Base-by-base conservation (phyloP, 1,140 invertebrate species). In the Caenorhabditis briggsae region DNA sequence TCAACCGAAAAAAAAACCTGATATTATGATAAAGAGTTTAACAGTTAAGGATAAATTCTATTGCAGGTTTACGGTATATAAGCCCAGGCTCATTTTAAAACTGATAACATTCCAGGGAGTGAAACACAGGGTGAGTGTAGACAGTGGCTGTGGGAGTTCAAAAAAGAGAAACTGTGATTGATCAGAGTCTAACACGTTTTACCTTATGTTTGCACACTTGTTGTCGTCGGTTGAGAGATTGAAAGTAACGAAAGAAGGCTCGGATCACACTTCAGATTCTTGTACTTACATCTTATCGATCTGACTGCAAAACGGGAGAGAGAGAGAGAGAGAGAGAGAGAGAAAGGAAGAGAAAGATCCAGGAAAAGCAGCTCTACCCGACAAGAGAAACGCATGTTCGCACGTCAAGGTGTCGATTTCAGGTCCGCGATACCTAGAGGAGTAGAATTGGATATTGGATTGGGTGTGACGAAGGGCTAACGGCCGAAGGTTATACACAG, bases 241-340 rank as follows among this genome's bases (percentile, higher is more conserved):
- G 64, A 70, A 70, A 41, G 46, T 78, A 78, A 43, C n/a, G 33
- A 43, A 78, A 70, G n/a, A n/a, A 18, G 64, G 20, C 16, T 48
- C 43, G 70, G 70, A 78, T 78, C 43, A 78, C 46, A 78, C 70
- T 78, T 78, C 70, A 78, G 46, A 78, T 78, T 78, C 70, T 50
- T 78, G 70, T 78, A 78, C 70, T 50, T 78, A 78, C 70, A 78
- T 46, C 43, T 78, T 78, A 78, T 78, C 70, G 70, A 78, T 78
- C 46, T 33, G 33, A 33, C 33, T 33, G 33, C 50, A 53, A 14
- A 16, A 16, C 11, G 2, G 50, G 16, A 43, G n/a, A 70, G 33
- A 25, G 33, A 5, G 59, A 25, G 23, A 64, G 64, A 46, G 3
- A 43, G 64, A 8, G 46, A 43, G 11, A 6, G 41, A 70, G 11